Conservation (phyloP, 2,888 invertebrate species). For the Drosophila antonietae region DNA sequence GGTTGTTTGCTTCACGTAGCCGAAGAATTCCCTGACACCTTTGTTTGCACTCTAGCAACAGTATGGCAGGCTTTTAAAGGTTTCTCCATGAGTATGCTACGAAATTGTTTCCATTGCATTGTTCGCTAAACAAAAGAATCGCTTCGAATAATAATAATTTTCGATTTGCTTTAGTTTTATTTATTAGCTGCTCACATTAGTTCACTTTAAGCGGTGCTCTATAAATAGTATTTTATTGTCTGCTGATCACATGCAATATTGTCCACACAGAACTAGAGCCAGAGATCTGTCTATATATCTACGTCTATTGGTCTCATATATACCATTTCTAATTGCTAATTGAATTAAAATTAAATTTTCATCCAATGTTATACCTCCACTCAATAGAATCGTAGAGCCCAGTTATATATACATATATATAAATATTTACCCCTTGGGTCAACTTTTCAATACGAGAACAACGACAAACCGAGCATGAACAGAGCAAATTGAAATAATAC, state of each 20-base stretch:
- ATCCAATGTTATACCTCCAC: not conserved
- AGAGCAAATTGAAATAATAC: conserved; percentile 39
- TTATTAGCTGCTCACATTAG: conserved; percentile 42
- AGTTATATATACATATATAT: not conserved
- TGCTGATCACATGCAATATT: not conserved
- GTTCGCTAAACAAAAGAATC: conserved; percentile 63
- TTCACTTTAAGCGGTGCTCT: not conserved
- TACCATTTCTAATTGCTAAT: not conserved
- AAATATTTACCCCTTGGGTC: not conserved
- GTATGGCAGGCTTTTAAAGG: conserved; percentile 16
- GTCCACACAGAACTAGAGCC: too few relatives aligned
- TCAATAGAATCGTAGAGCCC: not conserved
- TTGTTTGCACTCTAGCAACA: conserved; percentile 35
- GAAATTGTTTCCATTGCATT: conserved; percentile 53
- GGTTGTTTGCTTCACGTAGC: conserved; percentile 53
- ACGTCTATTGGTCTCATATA: too few relatives aligned
- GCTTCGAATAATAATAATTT: conserved; percentile 50
- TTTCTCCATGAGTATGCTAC: conserved; percentile 4
- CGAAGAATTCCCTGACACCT: conserved; percentile 59
- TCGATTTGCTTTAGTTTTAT: conserved; percentile 41
- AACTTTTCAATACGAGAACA: conserved; percentile 1
- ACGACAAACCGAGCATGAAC: conserved; percentile 13
- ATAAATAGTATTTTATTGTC: not conserved
- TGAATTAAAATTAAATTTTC: not conserved
- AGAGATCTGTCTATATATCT: too few relatives aligned